These are phyloP conservation scores for Clavelina lepadiformis DNA, from an alignment of 23 tunicate species.

Conservation along the genomic window DNA sequence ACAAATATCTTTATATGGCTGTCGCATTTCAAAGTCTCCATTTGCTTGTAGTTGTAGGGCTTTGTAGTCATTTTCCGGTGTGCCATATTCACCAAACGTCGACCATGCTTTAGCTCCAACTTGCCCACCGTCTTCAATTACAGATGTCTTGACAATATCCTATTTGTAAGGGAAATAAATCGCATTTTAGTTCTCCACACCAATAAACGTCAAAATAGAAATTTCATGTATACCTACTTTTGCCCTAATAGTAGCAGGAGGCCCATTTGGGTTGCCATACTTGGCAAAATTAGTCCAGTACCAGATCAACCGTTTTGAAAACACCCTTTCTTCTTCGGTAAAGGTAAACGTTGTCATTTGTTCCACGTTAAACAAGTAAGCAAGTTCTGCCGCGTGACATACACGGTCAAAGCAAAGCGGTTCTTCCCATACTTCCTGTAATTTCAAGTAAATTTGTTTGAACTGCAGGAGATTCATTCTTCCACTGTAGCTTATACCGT, in stretches of 20 bases:
- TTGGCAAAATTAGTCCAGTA: conserved; percentile 65
- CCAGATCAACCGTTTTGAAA: conserved; percentile 37
- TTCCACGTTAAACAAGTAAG: conserved; percentile 53
- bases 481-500: too few relatives aligned
- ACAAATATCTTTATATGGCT: conserved; percentile 41
- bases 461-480: too few relatives aligned
- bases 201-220: too few relatives aligned
- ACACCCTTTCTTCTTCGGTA: conserved; percentile 20
- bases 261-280: conserved; percentile 61
- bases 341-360: conserved; percentile 23
- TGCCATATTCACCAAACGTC: too few relatives aligned
- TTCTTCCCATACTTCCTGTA: conserved; percentile 67
- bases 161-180: background rate
- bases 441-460: too few relatives aligned
- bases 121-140: background rate
- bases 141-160: too few relatives aligned
- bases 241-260: too few relatives aligned
- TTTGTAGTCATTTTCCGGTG: conserved; percentile 21
- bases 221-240: too few relatives aligned
- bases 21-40: conserved; percentile 33
- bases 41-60: conserved; percentile 31
- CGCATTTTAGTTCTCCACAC: background rate
- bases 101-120: conserved; percentile 5
- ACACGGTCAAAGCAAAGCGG: conserved; percentile 45
- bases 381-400: conserved; percentile 73